Evolutionary conservation across 1,140 invertebrate genomes (phyloP).

Genomic region (Bacillus rossius): DNA sequence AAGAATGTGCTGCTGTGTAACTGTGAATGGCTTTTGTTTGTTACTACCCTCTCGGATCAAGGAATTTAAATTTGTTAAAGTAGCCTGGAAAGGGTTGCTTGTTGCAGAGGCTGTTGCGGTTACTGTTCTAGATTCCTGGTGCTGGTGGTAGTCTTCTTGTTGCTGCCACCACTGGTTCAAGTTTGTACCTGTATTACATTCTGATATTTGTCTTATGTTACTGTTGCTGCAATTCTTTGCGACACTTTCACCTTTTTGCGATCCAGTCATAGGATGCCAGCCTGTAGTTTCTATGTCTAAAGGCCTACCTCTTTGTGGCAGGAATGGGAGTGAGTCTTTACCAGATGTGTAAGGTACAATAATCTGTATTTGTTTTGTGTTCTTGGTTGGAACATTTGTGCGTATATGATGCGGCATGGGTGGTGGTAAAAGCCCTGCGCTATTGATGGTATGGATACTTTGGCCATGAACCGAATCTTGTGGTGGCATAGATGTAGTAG

Average conservation of each 20-base stretch:
- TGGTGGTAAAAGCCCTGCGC: constrained; percentile 7
- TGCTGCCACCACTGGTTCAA: background rate
- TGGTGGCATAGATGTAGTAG: background rate
- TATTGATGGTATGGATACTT: background rate
- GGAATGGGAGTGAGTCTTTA: constrained; percentile 11
- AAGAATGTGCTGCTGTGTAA: constrained; percentile 33
- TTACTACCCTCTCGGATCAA: constrained; percentile 36
- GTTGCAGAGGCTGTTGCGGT: background rate
- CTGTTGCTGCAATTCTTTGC: constrained; percentile 31
- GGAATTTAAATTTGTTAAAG: constrained; percentile 26
- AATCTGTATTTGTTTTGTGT: constrained; percentile 22
- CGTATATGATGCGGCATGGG: background rate
- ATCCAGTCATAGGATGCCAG: constrained; percentile 4
- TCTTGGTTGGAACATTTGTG: constrained; percentile 5
- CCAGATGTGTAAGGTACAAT: constrained; percentile 21
- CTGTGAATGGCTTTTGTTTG: constrained; percentile 39
- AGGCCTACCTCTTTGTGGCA: background rate
- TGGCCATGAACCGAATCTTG: background rate
- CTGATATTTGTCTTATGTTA: constrained; percentile 18
- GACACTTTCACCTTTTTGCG: constrained; percentile 17
- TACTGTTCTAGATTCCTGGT: constrained; percentile 14
- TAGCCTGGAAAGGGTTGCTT: constrained; percentile 30
- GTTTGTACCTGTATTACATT: too few relatives aligned
- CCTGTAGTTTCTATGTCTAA: constrained; percentile 16
- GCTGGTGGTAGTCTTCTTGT: constrained; percentile 16